Base-by-base conservation (phyloP, 2,888 invertebrate genomes). In the Quadroppia sp. region DNA sequence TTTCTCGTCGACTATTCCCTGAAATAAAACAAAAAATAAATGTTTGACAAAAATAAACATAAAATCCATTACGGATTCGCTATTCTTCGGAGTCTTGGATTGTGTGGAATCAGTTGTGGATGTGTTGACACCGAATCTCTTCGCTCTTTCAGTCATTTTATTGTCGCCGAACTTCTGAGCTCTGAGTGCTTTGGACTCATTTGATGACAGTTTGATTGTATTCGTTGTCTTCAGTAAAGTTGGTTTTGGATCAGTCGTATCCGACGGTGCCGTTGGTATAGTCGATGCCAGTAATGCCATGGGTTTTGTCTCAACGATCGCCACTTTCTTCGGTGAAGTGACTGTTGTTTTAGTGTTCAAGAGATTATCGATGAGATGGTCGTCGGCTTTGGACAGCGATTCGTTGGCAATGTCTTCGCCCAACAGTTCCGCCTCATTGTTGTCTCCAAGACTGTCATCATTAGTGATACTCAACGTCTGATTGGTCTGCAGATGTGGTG, bases 131-230 rank as follows among this genome's bases (percentile, higher is more conserved):
- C 73, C 73, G 40, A 73, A 73, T 73, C 73, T 25, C 25, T 73
- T n/a, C 20, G 67, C 73, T 25, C 73, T 67, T 67, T 67, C 69
- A 17, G 23, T 23, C 30, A 73, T 1, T 23, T 73, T 73, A 67
- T 64, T 67, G 45, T 73, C 73, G 30, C 67, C 67, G 28, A 73
- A 73, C 45, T 73, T 73, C 30, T 48, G 23, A 36, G 30, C 23
- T 23, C 73, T 42, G 17, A 69, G 20, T 25, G 23, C 48, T 53
- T 73, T 73, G 11, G 20, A 2, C 48, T 73, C 69, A 20, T 73
- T 45, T 2, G 69, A n/a, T 3, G 73, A 42, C 32, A 73, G 25
- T 32, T 61, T 17, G 17, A 30, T 61, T 6, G 61, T 13, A 30
- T 61, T 61, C 6, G 56, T 32, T 6, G 42, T 42, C 13, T 71